phyloP scores from a whole-genome alignment of 2,797 vertebrate species.

The Halcyon leucocephala region DNA sequence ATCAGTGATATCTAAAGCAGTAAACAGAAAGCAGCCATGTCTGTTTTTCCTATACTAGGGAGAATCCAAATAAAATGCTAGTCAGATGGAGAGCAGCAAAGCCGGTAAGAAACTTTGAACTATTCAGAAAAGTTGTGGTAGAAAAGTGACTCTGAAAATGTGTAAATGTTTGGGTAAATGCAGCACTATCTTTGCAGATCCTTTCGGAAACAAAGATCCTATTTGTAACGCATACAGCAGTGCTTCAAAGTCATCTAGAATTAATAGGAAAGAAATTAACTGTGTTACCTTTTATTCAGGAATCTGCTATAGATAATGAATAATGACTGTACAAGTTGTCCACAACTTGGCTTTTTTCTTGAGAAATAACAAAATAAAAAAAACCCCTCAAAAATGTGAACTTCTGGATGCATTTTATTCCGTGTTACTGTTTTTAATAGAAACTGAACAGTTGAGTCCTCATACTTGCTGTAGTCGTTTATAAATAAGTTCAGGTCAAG shows the following conservation, averaged over 20 bases:
- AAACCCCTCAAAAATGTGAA: neutral
- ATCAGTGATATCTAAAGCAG: slow-evolving; percentile 43
- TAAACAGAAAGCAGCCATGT: slow-evolving; percentile 65
- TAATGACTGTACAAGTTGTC: neutral
- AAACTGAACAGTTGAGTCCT: neutral
- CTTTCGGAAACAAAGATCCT: neutral
- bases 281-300: neutral
- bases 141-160: neutral
- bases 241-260: neutral
- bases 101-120: slow-evolving; percentile 59
- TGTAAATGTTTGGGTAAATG: neutral
- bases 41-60: neutral
- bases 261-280: neutral
- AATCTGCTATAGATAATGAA: neutral
- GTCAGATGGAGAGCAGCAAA: slow-evolving; percentile 49
- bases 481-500: neutral
- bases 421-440: neutral
- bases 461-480: neutral
- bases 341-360: neutral
- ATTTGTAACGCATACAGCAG: neutral
- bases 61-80: neutral
- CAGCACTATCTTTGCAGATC: neutral
- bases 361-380: neutral
- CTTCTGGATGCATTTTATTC: neutral
- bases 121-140: neutral